phyloP scores from a whole-genome alignment of 2,888 invertebrate genomes.

The Artemia sinica region DNA sequence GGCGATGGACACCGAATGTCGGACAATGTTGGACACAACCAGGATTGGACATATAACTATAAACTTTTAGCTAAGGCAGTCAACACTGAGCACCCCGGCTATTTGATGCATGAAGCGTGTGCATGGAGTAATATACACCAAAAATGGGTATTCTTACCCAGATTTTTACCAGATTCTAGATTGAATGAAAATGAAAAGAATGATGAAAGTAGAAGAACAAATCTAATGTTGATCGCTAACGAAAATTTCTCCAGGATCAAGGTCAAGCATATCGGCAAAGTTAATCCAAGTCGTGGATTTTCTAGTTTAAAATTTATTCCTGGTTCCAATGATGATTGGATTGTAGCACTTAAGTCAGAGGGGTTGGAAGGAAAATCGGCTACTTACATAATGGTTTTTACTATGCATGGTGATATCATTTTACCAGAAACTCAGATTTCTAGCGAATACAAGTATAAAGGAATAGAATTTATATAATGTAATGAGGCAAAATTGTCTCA shows the following conservation, averaged over 20 bases:
- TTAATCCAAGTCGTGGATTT: conserved; percentile 62
- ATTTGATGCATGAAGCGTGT: conserved; percentile 90
- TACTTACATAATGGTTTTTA: conserved; percentile 71
- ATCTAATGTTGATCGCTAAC: conserved; percentile 68
- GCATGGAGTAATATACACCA: conserved; percentile 67
- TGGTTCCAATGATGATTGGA: conserved; percentile 61
- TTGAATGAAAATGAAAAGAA: conserved; percentile 78
- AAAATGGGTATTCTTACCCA: conserved; percentile 82
- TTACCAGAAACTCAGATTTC: conserved; percentile 53
- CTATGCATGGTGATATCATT: conserved; percentile 54
- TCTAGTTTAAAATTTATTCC: conserved; percentile 97
- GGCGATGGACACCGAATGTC: too few species aligned
- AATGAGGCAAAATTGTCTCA: too few species aligned
- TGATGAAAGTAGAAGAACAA: conserved; percentile 78
- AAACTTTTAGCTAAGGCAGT: conserved; percentile 50
- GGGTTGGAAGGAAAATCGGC: conserved; percentile 73
- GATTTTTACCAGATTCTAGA: too few species aligned
- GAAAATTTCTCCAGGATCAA: conserved; percentile 51
- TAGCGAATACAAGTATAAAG: conserved; percentile 75
- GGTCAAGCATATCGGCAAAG: conserved; percentile 43
- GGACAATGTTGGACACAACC: conserved; percentile 58
- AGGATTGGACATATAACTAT: conserved; percentile 41
- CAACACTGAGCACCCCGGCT: conserved; percentile 75
- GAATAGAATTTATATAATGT: conserved; percentile 56
- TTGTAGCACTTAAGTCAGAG: conserved; percentile 82